Base-by-base conservation (phyloP, 2,888 invertebrate genomes). In the Lasioglossum lativentre region DNA sequence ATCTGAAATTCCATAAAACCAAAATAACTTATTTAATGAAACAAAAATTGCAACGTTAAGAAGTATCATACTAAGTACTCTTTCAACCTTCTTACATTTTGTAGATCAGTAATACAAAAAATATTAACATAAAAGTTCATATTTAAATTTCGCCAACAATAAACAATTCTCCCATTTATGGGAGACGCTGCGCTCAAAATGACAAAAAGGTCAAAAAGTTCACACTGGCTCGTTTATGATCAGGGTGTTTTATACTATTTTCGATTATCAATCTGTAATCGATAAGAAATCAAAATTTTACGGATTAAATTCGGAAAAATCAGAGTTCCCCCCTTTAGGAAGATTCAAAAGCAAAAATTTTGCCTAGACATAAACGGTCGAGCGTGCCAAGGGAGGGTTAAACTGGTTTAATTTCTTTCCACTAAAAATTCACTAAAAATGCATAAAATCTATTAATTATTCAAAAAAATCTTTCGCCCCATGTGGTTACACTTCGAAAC, bases 1-100 rank as follows among this genome's bases (percentile, higher is more conserved):
- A 34, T 66, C 34, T 19, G 34, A 34, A 66, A 56, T 56, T 56
- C 56, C 56, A 56, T 56, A 56, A 56, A 56, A 56, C 56, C 56
- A 56, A 56, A 56, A 56, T 56, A 56, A 56, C 56, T 56, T 56
- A 56, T 56, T 56, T 56, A 56, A 56, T 56, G 56, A 56, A 56
- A 56, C 4, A n/a, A 56, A n/a, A 56, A 52, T 23, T 52, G 52
- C 8, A 8, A 23, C 4, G 1, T 56, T n/a, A 4, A 12, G n/a
- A 4, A 12, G n/a, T 56, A 56, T n/a, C n/a, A 56, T 56, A 56
- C 56, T 56, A 56, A n/a, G 23, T n/a, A 56, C n/a, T 52, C 52
- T 56, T 56, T 56, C n/a, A n/a, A 56, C n/a, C 56, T n/a, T 56
- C 56, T n/a, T 12, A n/a, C 56, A 56, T 56, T n/a, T n/a, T n/a